Base-by-base conservation (phyloP, 2,113 vertebrate species). In the Chascanopsetta lugubris region DNA sequence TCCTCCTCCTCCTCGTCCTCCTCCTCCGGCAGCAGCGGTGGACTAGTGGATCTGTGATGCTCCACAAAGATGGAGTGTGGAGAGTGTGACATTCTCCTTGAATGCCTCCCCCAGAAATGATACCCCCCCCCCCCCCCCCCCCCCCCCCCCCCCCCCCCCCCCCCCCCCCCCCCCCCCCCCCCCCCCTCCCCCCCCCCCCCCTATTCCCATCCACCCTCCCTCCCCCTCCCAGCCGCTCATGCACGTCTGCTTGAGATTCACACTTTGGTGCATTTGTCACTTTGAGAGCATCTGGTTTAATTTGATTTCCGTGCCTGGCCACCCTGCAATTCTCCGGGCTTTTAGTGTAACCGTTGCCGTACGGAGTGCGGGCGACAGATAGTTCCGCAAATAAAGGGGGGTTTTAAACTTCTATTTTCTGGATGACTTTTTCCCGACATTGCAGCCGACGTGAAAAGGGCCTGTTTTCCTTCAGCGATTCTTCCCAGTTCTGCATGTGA, bases 321-420 rank as follows among this genome's bases (percentile, higher is more conserved):
- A 85, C 78, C 75, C 84, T 73, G 74, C 85, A 75, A 84, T 88
- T 88, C 82, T 85, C 72, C 72, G 80, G 80, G 85, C 83, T 82
- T 87, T 86, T 85, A 86, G 82, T 85, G 84, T 83, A 87, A 86
- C 88, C 64, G 22, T 61, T 78, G 83, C 79, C 79, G n/a, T 78
- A 78, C 85, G 42, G 88, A 87, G 84, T 92, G 92, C 83, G 34
- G 91, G 79, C 84, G 84, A 83, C 72, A 90, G 92, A 92, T 92
- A 92, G 91, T 93, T 93, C 90, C 85, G 77, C 90, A 92, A 92
- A 91, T 92, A 89, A 87, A 86, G 42, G 86, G 84, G 80, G 4
- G 6, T 38, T 87, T 89, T 83, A 87, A 88, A 86, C 81, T 89
- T 80, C 85, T 78, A 91, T 92, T 93, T 93, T 90, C 86, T 88